Evolutionary conservation across 2,888 invertebrate species (phyloP), one percentile per base, ranked within the genome.

Genomic region (Uropetala carovei): DNA sequence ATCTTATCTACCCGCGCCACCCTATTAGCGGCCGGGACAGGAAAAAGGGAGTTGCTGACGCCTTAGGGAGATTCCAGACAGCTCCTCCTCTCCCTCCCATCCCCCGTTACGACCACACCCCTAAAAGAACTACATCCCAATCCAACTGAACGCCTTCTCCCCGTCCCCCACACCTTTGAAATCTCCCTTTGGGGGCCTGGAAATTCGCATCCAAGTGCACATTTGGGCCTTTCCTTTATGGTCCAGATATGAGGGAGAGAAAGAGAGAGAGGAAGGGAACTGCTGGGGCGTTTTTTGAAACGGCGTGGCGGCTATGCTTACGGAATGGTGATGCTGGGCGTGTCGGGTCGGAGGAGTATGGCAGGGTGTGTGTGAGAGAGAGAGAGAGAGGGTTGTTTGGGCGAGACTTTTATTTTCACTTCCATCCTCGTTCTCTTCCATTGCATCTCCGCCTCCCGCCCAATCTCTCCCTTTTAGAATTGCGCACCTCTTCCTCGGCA

Each of bases 211-310:
- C 83, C 92, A 92, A 92, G 92, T 92, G 56, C 92, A 92, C 92
- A 83, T 92, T 92, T 92, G 92, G 92, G 60, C 64, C 92, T 27
- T 75, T 22, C 92, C 92, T 92, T 92, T 92, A 92, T 84, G 92
- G 83, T n/a, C 92, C n/a, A 75, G 91, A 30, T 13, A 86, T 57
- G 60, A 89, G 64, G 56, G 64, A 64, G 56, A 68, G 58, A 58
- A 22, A 8, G 22, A 18, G 57, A 8, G 85, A 22, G 82, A 14
- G 82, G 56, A 43, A 11, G 56, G 83, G 56, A 57, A 83, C 43
- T 83, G 83, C 83, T 57, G 7, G 56, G 83, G 83, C 43, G 83
- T 83, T 83, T 83, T 83, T 83, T 57, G 83, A 57, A 56, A 83
- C 83, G 83, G 83, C 83, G 83, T 56, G 56, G 83, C 56, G 83